Percentiles rank a stretch among this genome's conserved stretches.
phyloP scores from a whole-genome alignment of 2,797 vertebrate genomes.

The Nasua narica region DNA sequence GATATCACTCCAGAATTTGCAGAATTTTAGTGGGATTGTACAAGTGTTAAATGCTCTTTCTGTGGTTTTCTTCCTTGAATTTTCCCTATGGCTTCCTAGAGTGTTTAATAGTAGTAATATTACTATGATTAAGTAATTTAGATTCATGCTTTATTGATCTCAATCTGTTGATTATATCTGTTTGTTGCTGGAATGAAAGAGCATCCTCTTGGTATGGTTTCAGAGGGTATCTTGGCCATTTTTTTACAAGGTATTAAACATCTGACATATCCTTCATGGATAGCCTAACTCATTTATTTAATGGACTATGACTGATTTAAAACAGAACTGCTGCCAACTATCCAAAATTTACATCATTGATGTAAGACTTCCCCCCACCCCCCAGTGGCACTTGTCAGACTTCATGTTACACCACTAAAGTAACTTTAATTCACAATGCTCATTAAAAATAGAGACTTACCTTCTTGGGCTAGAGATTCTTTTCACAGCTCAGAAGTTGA shows the following conservation, averaged over 20 bases:
- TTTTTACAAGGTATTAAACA: constrained; percentile 57
- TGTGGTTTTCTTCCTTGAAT: background rate
- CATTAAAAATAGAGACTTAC: background rate
- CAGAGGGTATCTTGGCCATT: constrained; percentile 63
- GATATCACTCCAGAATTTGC: background rate
- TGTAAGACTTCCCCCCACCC: rapidly evolving
- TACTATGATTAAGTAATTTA: background rate
- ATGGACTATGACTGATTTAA: constrained; percentile 76
- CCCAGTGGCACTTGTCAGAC: constrained; percentile 3
- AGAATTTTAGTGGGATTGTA: background rate
- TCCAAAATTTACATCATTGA: constrained; percentile 30
- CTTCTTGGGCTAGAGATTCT: constrained; percentile 3
- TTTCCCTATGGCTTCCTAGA: background rate
- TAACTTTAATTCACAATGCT: background rate
- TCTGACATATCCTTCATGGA: constrained; percentile 62
- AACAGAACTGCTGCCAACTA: constrained; percentile 71
- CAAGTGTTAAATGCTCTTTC: background rate
- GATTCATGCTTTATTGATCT: background rate
- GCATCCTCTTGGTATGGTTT: constrained; percentile 32
- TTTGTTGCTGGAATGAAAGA: background rate
- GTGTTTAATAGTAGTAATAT: background rate
- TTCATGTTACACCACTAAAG: constrained; percentile 35
- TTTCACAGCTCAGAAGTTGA: constrained; percentile 6
- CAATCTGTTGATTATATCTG: background rate
- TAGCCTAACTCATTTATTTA: constrained; percentile 78